Percentiles rank a stretch among this genome's conserved stretches.
These are phyloP conservation scores for Acanthiza pusilla DNA, from an alignment of 2,797 vertebrate species.

Conservation along the genomic window DNA sequence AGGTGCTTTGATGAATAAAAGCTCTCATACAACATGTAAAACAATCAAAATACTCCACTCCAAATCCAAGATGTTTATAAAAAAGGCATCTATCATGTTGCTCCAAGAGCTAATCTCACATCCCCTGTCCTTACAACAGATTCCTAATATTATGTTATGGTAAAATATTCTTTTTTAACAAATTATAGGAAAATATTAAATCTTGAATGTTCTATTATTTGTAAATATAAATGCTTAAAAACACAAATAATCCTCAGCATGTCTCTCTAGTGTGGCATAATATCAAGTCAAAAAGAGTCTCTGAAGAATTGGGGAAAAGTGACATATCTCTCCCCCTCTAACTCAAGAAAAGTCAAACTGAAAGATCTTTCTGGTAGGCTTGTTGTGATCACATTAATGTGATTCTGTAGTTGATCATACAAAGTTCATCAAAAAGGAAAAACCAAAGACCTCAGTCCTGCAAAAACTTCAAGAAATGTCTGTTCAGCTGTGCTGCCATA, in stretches of 20 bases:
- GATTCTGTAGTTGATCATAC: background rate
- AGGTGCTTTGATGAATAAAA: constrained; percentile 8
- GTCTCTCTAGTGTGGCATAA: background rate
- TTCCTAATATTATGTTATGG: background rate
- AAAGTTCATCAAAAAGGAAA: background rate
- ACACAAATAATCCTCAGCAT: background rate
- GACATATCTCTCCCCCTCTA: background rate
- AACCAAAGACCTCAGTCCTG: background rate
- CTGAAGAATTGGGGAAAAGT: background rate
- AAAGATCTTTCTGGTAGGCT: background rate
- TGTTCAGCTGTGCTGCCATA: background rate
- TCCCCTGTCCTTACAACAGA: background rate
- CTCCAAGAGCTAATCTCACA: background rate
- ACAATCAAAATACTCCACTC: background rate
- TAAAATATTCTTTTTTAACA: background rate
- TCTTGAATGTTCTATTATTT: background rate
- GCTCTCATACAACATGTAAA: background rate
- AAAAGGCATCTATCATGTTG: background rate
- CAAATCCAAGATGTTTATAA: background rate
- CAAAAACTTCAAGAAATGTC: background rate
- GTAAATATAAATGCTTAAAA: background rate
- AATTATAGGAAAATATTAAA: background rate
- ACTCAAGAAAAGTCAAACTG: background rate
- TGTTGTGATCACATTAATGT: background rate
- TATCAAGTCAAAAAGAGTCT: background rate